Evolutionary conservation across 2,113 vertebrate genomes (phyloP).

Genomic region (Serinus canaria): DNA sequence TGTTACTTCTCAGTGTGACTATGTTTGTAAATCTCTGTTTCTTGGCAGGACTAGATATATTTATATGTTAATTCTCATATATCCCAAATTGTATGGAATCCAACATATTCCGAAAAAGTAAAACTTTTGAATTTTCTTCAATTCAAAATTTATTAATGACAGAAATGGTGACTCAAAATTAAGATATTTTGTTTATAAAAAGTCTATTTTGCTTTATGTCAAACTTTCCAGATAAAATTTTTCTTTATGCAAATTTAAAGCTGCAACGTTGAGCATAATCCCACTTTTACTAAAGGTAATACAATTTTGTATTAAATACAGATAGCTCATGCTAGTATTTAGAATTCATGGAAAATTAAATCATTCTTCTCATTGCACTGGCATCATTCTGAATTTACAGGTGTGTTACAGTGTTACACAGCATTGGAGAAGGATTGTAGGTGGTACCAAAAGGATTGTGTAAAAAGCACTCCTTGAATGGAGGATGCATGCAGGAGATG

Average conservation of each 20-base stretch:
- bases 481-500: fast-evolving
- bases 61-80: background rate
- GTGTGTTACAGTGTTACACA: background rate
- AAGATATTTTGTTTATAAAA: background rate
- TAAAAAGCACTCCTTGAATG: background rate
- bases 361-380: background rate
- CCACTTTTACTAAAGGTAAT: background rate
- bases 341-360: background rate
- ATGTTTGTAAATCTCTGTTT: background rate
- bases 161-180: background rate
- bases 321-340: background rate
- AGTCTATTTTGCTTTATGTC: background rate
- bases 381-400: background rate
- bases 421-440: background rate
- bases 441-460: background rate
- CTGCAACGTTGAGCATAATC: background rate
- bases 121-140: background rate
- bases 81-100: background rate
- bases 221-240: background rate
- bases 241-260: background rate
- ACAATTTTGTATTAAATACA: background rate
- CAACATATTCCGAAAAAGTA: background rate
- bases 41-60: background rate
- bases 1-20: background rate
- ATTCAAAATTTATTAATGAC: background rate